Conservation (phyloP, 2,113 vertebrate genomes). For the Crotalus helleri region DNA sequence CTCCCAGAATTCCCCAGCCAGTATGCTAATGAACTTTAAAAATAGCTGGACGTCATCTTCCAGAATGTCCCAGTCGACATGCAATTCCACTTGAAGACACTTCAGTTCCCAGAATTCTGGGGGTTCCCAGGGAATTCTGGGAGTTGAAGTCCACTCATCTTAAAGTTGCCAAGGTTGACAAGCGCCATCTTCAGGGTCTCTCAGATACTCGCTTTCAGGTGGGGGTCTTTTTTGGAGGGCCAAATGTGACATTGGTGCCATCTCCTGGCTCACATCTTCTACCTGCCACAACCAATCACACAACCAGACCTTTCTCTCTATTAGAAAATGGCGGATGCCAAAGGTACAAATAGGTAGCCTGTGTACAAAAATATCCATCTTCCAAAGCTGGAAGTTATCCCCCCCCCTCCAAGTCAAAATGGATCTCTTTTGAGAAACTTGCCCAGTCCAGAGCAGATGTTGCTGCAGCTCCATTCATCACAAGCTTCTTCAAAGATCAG, state of each 20-base stretch:
- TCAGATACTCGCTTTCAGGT: neutral
- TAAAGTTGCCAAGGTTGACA: neutral
- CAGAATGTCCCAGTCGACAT: neutral
- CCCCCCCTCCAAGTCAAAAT: too few species aligned
- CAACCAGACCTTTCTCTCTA: neutral
- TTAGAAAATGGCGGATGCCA: neutral
- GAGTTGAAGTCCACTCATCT: neutral
- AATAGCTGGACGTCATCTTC: too few species aligned
- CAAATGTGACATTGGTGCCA: too few species aligned
- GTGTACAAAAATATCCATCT: neutral
- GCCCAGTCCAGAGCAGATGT: rapidly evolving
- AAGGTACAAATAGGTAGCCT: neutral
- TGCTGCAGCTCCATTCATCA: rapidly evolving
- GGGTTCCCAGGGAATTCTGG: neutral
- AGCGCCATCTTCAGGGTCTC: neutral
- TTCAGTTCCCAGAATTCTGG: neutral
- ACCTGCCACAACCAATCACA: neutral
- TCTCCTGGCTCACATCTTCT: neutral
- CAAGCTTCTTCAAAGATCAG: neutral
- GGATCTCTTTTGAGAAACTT: neutral
- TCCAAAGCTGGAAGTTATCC: neutral
- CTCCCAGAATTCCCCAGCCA: neutral
- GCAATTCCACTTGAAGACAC: too few species aligned
- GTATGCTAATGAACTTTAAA: neutral
- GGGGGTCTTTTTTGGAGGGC: too few species aligned